phyloP scores from a whole-genome alignment of 2,888 invertebrate species.

The Teleogryllus oceanicus region DNA sequence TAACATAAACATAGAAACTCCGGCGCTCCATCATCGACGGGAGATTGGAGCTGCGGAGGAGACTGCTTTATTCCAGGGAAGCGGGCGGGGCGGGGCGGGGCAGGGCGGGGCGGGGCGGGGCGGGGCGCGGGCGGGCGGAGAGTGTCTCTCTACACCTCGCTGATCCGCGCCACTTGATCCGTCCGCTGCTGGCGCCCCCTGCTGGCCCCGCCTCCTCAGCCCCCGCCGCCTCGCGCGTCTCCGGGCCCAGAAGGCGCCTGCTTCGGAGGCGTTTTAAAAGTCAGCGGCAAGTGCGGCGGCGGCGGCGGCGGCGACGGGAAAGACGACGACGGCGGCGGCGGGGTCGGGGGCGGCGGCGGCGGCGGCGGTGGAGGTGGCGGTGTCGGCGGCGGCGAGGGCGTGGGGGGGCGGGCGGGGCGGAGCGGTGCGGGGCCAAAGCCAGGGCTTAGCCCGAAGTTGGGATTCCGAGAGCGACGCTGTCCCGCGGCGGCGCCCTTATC shows the following conservation, averaged over 20 bases:
- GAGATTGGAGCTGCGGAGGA: background rate
- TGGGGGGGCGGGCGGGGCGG: background rate
- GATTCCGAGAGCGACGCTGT: background rate
- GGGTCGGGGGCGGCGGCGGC: too few relatives aligned
- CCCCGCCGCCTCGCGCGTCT: background rate
- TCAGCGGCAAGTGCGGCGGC: background rate
- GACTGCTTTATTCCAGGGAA: background rate
- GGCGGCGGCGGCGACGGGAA: background rate
- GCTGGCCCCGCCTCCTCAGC: background rate
- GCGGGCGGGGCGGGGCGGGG: background rate
- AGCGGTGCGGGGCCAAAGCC: background rate
- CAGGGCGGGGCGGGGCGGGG: too few relatives aligned
- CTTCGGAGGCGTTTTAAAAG: slow-evolving; percentile 1
- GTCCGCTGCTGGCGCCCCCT: background rate
- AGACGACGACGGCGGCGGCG: too few relatives aligned
- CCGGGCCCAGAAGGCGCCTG: background rate
- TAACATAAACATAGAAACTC: slow-evolving; percentile 18
- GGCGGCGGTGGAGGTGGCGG: background rate
- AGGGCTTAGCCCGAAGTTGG: background rate
- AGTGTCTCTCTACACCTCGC: background rate
- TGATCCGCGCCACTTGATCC: background rate
- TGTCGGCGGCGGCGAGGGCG: background rate
- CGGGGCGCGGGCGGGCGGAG: background rate
- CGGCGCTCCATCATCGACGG: background rate
- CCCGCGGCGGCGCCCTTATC: background rate